phyloP scores from a whole-genome alignment of 2,888 invertebrate genomes.

The Noctua janthina region DNA sequence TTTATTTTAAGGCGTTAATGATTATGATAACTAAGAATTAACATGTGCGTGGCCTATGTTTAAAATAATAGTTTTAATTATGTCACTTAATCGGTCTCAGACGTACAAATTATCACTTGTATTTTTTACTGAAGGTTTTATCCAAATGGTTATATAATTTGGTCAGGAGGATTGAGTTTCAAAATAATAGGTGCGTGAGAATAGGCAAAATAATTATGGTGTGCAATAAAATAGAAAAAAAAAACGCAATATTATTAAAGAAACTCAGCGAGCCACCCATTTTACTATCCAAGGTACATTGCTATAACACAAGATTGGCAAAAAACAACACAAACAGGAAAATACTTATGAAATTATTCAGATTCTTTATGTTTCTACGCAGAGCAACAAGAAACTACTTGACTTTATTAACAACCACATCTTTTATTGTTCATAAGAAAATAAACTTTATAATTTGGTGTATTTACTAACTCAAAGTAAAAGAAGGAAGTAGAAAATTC shows the following conservation, averaged over 20 bases:
- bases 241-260: slow-evolving; percentile 2
- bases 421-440: slow-evolving; percentile 5
- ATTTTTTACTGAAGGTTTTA: background rate
- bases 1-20: slow-evolving; percentile 22
- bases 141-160: background rate
- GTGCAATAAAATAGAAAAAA: background rate
- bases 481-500: background rate
- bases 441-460: slow-evolving; percentile 4
- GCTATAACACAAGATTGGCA: slow-evolving; percentile 18
- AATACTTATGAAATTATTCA: slow-evolving; percentile 53
- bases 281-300: slow-evolving; percentile 19
- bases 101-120: background rate
- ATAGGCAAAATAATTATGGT: too few relatives aligned
- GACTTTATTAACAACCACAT: slow-evolving; percentile 22
- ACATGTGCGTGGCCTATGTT: background rate
- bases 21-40: background rate
- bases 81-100: slow-evolving; percentile 10
- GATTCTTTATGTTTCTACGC: slow-evolving; percentile 19
- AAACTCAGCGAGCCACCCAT: slow-evolving; percentile 21
- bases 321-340: slow-evolving; percentile 58
- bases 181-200: background rate
- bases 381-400: slow-evolving; percentile 17
- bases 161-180: background rate
- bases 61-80: background rate
- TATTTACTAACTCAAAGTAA: background rate